A percentile compares a stretch with the other conserved stretches of the same genome.
phyloP scores from a whole-genome alignment of 2,113 vertebrate genomes.

The Pipa parva region DNA sequence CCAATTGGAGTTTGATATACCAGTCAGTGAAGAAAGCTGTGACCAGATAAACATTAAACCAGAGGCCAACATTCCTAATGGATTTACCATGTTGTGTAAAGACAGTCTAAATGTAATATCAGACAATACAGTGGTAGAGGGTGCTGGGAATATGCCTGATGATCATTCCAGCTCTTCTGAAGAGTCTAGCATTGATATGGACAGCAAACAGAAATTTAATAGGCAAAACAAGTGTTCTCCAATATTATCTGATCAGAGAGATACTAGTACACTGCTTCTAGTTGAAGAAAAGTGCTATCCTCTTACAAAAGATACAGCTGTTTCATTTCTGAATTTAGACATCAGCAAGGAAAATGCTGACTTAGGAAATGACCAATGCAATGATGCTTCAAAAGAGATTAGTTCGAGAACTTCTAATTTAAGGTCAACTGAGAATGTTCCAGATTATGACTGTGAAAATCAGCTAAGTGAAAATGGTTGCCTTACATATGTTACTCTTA shows the following conservation, averaged over 20 bases:
- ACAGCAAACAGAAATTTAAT: background rate
- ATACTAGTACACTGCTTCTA: background rate
- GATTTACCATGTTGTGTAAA: no score
- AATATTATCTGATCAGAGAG: background rate
- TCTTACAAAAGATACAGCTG: background rate
- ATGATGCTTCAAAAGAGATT: background rate
- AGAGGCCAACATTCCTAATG: no score
- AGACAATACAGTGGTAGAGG: background rate
- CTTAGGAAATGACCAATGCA: background rate
- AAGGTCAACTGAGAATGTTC: no score
- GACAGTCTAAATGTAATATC: background rate
- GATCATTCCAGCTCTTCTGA: background rate
- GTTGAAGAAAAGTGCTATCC: background rate
- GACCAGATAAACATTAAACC: background rate
- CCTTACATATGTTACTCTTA: background rate
- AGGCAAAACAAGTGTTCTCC: background rate
- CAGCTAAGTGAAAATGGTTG: background rate
- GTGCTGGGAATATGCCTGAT: background rate
- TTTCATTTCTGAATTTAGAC: background rate
- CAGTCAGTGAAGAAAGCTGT: constrained; percentile 15
- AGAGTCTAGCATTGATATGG: background rate
- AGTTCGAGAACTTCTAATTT: no score
- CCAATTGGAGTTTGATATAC: constrained; percentile 9
- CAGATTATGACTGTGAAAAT: no score
- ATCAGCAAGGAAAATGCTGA: background rate